Conservation (phyloP, 2,888 invertebrate species). For the Dryobotodes eremita region DNA sequence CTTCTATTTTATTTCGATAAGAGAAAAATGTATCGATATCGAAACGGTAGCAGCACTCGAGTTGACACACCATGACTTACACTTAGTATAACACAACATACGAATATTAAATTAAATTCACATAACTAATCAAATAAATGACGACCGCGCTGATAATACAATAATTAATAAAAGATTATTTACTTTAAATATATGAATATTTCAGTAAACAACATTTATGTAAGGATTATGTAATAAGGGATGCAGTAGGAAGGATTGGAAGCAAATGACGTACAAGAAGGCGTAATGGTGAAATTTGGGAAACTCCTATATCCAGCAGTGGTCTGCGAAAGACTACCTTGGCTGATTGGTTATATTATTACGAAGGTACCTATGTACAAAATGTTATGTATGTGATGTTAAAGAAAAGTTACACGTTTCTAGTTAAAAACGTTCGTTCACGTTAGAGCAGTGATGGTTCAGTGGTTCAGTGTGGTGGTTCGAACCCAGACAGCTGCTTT, state of each 20-base stretch:
- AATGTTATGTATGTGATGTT: no score
- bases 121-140: not conserved
- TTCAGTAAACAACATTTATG: not conserved
- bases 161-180: not conserved
- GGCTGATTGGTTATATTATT: not conserved
- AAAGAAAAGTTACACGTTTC: not conserved
- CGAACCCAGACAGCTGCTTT: no score
- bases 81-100: slow-evolving; percentile 18
- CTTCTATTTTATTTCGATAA: not conserved
- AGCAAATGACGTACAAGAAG: not conserved
- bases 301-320: not conserved
- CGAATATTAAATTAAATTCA: slow-evolving; percentile 1
- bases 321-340: no score
- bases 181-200: not conserved
- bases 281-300: not conserved
- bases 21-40: slow-evolving; percentile 17
- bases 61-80: slow-evolving; percentile 10
- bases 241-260: not conserved
- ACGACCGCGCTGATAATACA: slow-evolving; percentile 49
- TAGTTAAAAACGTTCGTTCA: not conserved
- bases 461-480: no score
- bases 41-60: slow-evolving; percentile 14
- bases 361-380: not conserved
- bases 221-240: not conserved
- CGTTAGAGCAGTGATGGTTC: no score